Evolutionary conservation across 2,797 vertebrate species (phyloP), one percentile per base, ranked within the genome.

Genomic region (Scleropages formosus): DNA sequence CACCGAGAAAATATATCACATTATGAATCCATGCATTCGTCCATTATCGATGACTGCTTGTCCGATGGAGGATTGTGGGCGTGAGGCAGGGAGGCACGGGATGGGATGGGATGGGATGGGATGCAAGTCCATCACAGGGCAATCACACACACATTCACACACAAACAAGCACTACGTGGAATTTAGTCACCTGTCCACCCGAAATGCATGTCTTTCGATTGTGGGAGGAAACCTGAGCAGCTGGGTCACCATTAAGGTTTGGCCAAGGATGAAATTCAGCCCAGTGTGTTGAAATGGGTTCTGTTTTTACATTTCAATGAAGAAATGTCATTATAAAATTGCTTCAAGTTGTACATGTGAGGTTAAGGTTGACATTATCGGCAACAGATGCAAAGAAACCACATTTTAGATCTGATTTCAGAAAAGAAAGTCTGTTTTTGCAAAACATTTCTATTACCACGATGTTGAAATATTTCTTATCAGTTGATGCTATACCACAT

Each of bases 211-310:
- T n/a, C n/a, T n/a, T n/a, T n/a, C n/a, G n/a, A n/a, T n/a, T n/a
- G n/a, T n/a, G n/a, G n/a, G n/a, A n/a, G n/a, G n/a, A n/a, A n/a
- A n/a, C n/a, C n/a, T n/a, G n/a, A n/a, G n/a, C 44, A 22, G 46
- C 73, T 77, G 27, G 53, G 20, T 73, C 49, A 39, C 63, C 31
- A 47, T 44, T 51, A 60, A 12, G 31, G 72, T 58, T 58, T 16
- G 31, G 16, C 49, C 6, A 27, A 20, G 58, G 56, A 46, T 44
- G 76, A 72, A 71, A 69, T 68, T 49, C 46, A 9, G 31, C 51
- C 31, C 72, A 12, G 62, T 79, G 59, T n/a, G 11, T 16, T 12
- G 18, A 72, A 60, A 44, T 63, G 56, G 67, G 73, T 46, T 4
- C n/a, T 12, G 31, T 70, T 63, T 56, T 56, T 56, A 26, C 27